Percentiles rank a stretch among this genome's conserved stretches.
phyloP scores from a whole-genome alignment of 1,140 invertebrate species.

The Diplogasteroides magnus region DNA sequence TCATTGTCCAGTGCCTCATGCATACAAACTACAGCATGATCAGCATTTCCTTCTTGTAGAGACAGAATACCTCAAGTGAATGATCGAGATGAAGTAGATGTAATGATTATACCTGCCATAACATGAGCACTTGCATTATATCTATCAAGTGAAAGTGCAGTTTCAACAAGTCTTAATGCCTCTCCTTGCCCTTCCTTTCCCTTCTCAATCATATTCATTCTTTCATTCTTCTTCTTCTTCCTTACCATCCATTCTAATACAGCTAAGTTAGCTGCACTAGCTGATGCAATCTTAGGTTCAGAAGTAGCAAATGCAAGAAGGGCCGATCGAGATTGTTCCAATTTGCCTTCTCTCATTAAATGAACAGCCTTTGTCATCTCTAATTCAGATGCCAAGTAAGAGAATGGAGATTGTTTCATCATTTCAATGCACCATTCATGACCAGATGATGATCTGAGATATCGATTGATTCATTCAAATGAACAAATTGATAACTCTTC shows the following conservation, averaged over 20 bases:
- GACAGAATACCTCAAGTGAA: too few relatives aligned
- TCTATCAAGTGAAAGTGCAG: slow-evolving; percentile 68
- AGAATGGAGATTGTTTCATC: slow-evolving; percentile 73
- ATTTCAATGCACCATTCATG: slow-evolving; percentile 63
- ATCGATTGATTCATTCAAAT: too few relatives aligned
- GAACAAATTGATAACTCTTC: slow-evolving; percentile 29
- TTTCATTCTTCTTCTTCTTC: background rate
- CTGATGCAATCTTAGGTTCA: background rate
- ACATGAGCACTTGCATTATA: slow-evolving; percentile 79
- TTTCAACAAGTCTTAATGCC: background rate
- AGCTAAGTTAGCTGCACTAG: background rate
- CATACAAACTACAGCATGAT: too few relatives aligned
- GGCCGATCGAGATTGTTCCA: background rate
- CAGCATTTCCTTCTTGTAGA: too few relatives aligned
- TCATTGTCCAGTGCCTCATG: background rate
- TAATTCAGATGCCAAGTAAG: slow-evolving; percentile 74
- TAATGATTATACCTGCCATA: slow-evolving; percentile 79
- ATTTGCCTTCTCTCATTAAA: slow-evolving; percentile 64
- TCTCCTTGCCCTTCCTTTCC: background rate
- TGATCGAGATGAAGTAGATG: too few relatives aligned
- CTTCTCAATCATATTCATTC: background rate
- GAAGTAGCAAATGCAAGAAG: background rate
- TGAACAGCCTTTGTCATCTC: slow-evolving; percentile 90
- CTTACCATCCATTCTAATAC: background rate
- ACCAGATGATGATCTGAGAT: slow-evolving; percentile 66